Base-by-base conservation (phyloP, 2,797 vertebrate genomes). In the Amphiprion clarkii region DNA sequence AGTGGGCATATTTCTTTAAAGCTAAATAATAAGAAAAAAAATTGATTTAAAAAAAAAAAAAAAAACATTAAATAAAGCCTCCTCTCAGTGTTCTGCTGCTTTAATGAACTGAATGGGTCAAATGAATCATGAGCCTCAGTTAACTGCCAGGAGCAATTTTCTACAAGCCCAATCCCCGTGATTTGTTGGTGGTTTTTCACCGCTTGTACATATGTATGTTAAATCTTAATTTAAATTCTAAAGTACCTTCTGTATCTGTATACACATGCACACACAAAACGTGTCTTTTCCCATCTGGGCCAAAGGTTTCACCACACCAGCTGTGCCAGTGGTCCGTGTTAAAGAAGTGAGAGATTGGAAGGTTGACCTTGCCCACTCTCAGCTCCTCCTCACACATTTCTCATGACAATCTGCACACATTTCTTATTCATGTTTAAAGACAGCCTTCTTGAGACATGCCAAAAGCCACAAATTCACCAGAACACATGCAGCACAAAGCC, bases 341-440 rank as follows among this genome's bases (percentile, higher is more conserved):
- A 71, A 74, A 81, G 62, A 82, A 67, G 64, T 52, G 64, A 48
- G 77, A 79, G 85, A 90, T 60, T 78, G 84, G 80, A 82, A 79
- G 75, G 51, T 81, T 86, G 87, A 92, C 88, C 87, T 87, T 62
- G 81, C 57, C 58, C 25, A 57, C 77, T 63, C 81, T 52, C 70
- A n/a, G 66, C 79, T 85, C 76, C 71, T 83, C 70, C 70, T 83
- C 59, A 23, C 82, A 67, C 80, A 83, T 90, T 87, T 89, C 81
- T 69, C 42, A 79, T 78, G 83, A 89, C 76, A 80, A 68, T 51
- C 62, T 74, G 71, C 53, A n/a, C 67, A 33, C 64, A 79, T 93
- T 80, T 91, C 80, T 91, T 89, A 89, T 92, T 88, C 83, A 91
- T 89, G 69, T 86, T 86, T 79, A 78, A 91, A 86, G 74, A 82